Evolutionary conservation across 2,888 invertebrate species (phyloP), one percentile per base, ranked within the genome.

Genomic region (Elegia similella): DNA sequence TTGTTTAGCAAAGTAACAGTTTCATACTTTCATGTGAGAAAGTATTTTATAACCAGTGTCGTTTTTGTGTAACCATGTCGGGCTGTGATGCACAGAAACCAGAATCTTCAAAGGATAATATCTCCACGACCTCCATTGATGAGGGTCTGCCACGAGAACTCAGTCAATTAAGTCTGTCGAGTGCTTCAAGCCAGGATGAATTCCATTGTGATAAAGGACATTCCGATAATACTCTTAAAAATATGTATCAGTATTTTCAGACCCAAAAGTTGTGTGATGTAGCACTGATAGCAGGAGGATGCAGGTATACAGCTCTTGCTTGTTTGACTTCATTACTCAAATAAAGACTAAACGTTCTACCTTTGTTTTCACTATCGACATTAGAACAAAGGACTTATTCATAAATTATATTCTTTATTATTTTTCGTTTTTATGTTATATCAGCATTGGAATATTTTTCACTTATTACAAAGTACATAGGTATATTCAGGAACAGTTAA

Each of bases 211-310:
- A 95, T 78, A 93, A 94, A 70, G 95, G 95, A 75, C 97, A 98
- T 88, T 95, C 98, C 7, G 96, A 96, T 76, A 93, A 93, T 58
- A 95, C 97, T 73, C 92, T 98, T 55, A 94, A 94, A 67, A 95
- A 95, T 75, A 96, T 98, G 95, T 95, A 95, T 79, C 93, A 94
- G 55, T 97, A 97, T 88, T 93, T 96, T 65, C 94, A 95, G 75
- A 94, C 95, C 60, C 95, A 96, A 71, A 95, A 96, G 83, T 92
- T 98, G 55, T 97, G 97, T 78, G 98, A 98, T 92, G 96, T 98
- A 53, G 94, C 94, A 16, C 93, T 98, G 23, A 94, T 98, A 69
- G 97, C 96, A 61, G 97, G 95, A 78, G 94, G 94, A 60, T 93
- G 92, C 83, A 93, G 93, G 94, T 93, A 53, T 23, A n/a, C n/a